Conservation (phyloP, 2,113 vertebrate genomes). For the Xiphorhynchus elegans region DNA sequence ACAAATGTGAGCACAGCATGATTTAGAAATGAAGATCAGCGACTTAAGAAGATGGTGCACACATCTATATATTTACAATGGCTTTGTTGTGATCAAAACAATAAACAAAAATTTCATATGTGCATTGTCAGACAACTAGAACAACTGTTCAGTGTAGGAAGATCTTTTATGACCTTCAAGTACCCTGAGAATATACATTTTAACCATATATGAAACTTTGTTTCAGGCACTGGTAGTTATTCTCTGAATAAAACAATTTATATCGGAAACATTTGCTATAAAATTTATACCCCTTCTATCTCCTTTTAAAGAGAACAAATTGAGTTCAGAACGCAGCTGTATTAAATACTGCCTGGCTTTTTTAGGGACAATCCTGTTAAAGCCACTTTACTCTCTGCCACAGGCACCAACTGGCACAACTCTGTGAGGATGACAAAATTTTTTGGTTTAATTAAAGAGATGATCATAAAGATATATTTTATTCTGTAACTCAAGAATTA, state of each 20-base stretch:
- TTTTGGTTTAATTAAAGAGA: slow-evolving; percentile 21
- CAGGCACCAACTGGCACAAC: neutral
- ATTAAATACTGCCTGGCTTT: neutral
- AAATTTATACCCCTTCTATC: neutral
- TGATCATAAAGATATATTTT: neutral
- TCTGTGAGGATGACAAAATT: neutral
- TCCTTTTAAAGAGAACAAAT: neutral
- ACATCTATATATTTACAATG: neutral
- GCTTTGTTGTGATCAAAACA: neutral
- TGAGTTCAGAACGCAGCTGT: neutral
- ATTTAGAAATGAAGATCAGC: neutral
- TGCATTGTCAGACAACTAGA: neutral
- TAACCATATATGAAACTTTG: neutral
- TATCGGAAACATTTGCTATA: neutral
- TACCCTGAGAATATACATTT: neutral
- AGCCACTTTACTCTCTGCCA: neutral
- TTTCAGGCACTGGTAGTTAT: neutral
- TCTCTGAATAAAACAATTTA: neutral
- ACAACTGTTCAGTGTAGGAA: neutral
- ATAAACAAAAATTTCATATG: neutral
- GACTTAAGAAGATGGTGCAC: rapidly evolving
- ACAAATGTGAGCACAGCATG: neutral
- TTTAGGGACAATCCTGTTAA: neutral
- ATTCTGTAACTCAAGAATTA: neutral
- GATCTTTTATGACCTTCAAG: neutral